These are phyloP conservation scores for Melinaea marsaeus DNA, from an alignment of 2,888 invertebrate genomes.

Conservation along the genomic window DNA sequence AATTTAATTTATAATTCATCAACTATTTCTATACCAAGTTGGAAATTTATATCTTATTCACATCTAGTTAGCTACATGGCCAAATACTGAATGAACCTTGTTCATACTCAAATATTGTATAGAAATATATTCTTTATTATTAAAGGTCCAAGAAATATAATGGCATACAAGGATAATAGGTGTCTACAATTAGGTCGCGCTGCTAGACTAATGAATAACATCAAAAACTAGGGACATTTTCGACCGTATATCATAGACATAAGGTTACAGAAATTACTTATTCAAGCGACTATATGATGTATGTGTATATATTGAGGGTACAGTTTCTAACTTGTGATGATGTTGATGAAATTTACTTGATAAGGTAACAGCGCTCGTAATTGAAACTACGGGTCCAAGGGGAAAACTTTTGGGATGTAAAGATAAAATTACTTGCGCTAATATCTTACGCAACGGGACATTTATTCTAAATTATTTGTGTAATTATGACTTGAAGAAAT, in stretches of 20 bases:
- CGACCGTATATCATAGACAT: slow-evolving; percentile 11
- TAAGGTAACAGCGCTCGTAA: slow-evolving; percentile 16
- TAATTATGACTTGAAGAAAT: neutral
- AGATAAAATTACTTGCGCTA: slow-evolving; percentile 1
- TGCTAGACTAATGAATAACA: slow-evolving; percentile 25
- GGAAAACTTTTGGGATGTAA: slow-evolving; percentile 17
- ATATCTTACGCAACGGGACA: neutral
- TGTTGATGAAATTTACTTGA: slow-evolving; percentile 18
- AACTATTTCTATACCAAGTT: slow-evolving; percentile 11
- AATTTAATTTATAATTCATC: slow-evolving; percentile 18
- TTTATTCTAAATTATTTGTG: neutral
- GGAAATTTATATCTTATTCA: slow-evolving; percentile 19
- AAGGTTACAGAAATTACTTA: slow-evolving; percentile 5
- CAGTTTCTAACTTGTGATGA: slow-evolving; percentile 13
- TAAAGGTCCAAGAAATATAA: neutral
- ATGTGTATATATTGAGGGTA: slow-evolving; percentile 9
- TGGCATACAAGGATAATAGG: slow-evolving; percentile 1
- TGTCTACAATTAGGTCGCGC: slow-evolving; percentile 21
- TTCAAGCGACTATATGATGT: slow-evolving; percentile 15
- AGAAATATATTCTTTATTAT: slow-evolving; percentile 6
- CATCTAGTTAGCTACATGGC: slow-evolving; percentile 13
- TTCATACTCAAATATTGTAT: neutral
- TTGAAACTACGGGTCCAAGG: slow-evolving; percentile 20
- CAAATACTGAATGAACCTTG: slow-evolving; percentile 13
- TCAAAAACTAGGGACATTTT: slow-evolving; percentile 18